Evolutionary conservation across 2,888 invertebrate genomes (phyloP).

Genomic region (Quadriops clusia): DNA sequence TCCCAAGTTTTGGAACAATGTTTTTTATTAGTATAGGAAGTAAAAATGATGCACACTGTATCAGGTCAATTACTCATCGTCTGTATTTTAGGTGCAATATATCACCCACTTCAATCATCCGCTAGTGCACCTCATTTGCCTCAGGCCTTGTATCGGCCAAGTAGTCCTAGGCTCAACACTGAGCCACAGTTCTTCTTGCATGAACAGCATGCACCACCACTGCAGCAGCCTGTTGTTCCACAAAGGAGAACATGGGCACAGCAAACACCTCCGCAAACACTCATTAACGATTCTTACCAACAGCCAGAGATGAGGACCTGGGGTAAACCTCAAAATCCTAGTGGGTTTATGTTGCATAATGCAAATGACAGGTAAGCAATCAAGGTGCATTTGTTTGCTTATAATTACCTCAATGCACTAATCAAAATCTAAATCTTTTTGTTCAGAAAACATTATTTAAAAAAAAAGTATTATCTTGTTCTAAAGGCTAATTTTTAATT

Average conservation of each 20-base stretch:
- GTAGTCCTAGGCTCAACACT: constrained; percentile 15
- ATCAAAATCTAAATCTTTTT: no score
- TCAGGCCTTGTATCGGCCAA: constrained; percentile 41
- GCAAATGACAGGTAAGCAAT: constrained; percentile 34
- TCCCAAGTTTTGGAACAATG: no score
- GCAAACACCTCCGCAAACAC: constrained; percentile 23
- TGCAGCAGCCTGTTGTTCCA: constrained; percentile 37
- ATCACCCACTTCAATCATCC: constrained; percentile 30
- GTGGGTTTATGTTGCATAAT: constrained; percentile 57
- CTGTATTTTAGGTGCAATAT: constrained; percentile 19
- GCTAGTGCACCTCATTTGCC: constrained; percentile 38
- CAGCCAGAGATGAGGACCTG: constrained; percentile 32
- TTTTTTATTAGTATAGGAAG: no score
- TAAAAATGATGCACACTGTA: no score
- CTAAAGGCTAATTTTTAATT: no score
- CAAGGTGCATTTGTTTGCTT: no score
- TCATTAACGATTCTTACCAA: constrained; percentile 20
- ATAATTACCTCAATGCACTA: no score
- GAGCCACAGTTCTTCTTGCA: constrained; percentile 57
- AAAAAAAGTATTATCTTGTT: no score
- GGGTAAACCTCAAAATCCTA: constrained; percentile 31
- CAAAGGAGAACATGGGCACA: constrained; percentile 56
- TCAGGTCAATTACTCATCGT: no score
- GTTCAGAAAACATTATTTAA: no score
- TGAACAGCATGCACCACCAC: constrained; percentile 44